Base-by-base conservation (phyloP, 1,140 invertebrate genomes). In the Tetramorium simillimum region DNA sequence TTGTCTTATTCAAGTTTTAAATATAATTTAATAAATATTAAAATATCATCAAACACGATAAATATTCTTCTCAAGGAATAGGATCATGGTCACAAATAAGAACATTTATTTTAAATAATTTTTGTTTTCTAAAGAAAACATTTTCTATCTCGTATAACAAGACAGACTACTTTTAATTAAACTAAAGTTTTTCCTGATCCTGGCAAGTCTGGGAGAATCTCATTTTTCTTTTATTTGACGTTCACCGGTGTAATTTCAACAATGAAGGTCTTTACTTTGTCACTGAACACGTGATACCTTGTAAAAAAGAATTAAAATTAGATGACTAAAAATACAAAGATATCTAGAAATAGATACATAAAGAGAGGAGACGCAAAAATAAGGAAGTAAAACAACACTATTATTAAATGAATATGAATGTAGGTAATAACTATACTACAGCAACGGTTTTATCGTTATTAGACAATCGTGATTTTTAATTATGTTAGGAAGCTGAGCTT, bases 131-230 rank as follows among this genome's bases (percentile, higher is more conserved):
- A 16, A 65, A 33, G 6, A n/a, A 65, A 78, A 49, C 6, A 33
- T 65, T 37, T 65, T 46, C 24, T 76, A 16, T 21, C 6, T 43
- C 18, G 43, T 46, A 33, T 46, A 33, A 33, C 16, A 46, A 78
- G 43, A 65, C 16, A 18, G 24, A 33, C 37, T 58, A 76, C 12
- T 78, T 60, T 78, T 78, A 78, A 78, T 78, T 65, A 78, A 78
- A 46, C 43, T 46, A 28, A 28, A 65, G 14, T 76, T 16, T 18
- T 40, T n/a, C n/a, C 4, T 56, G 18, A 7, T 58, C 37, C 43
- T 21, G 12, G 16, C n/a, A 60, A 43, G 37, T 58, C 49, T 16
- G 33, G 63, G 4, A 3, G 14, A 43, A 21, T 49, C 60, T 77
- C 43, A 3, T 78, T 63, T 65, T 78, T 65, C 60, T 46, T 63